Base-by-base conservation (phyloP, 2,797 vertebrate species). In the Leontocebus nigricollis region DNA sequence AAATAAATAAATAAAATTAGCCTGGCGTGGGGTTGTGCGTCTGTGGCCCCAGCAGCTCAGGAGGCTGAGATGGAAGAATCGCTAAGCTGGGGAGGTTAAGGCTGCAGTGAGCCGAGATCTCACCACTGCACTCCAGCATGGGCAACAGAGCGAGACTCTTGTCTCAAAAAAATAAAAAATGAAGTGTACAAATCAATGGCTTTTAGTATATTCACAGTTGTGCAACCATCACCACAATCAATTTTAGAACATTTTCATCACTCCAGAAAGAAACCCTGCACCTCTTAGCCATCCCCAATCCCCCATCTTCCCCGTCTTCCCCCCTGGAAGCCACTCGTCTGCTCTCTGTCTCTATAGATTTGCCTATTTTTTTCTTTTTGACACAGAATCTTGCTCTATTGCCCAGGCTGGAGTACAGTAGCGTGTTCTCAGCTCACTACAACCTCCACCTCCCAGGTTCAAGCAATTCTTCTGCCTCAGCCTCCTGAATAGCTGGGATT, bases 291-390 rank as follows among this genome's bases (percentile, higher is more conserved):
- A 44, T 67, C 30, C 61, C 72, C 11, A 6, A 8, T n/a, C 24
- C 11, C 0, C 0, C 15, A 27, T 4, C 27, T 39, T 17, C 61
- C 14, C 22, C 15, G 2, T 27, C 41, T 73, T 64, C 14, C 22
- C 55, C 70, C 41, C 70, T 26, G 84, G 44, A 41, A 50, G 26
- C 36, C 33, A 13, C 76, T 73, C 19, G 24, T 50, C 33, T 33
- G 41, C 59, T 88, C 33, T 48, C 44, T 79, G 14, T 55, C 33
- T 79, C 39, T 70, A 0, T 36, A 81, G 81, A 67, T 67, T 19
- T n/a, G 61, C 15, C 3, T 67, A 17, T n/a, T 17, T 33, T 7
- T 33, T 64, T 64, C 30, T 33, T n/a, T 67, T 67, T 67, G 61
- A 67, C 30, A n/a, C 15, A n/a, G 61, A n/a, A 33, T 67, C 61